These are phyloP conservation scores for Pantherophis vulpinus DNA, from an alignment of 2,797 vertebrate species.

Conservation along the genomic window DNA sequence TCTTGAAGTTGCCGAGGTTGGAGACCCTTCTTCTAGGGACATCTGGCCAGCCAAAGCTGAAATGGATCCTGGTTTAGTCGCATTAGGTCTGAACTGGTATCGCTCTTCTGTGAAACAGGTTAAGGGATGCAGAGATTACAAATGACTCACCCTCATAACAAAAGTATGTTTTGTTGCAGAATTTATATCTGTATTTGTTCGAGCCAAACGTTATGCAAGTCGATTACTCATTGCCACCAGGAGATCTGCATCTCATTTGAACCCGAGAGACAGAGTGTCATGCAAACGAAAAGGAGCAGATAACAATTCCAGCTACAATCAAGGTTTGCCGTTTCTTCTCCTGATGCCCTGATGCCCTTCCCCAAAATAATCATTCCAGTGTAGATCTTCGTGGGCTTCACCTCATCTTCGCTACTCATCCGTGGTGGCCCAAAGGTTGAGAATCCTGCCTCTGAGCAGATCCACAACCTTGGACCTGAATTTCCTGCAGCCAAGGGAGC, in stretches of 20 bases:
- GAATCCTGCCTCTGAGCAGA: not conserved
- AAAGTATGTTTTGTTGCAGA: not conserved
- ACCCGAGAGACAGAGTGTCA: not conserved
- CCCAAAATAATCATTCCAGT: not conserved
- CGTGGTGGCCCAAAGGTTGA: not conserved
- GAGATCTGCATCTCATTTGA: constrained; percentile 22
- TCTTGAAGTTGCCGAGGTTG: not conserved
- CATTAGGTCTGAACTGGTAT: not conserved
- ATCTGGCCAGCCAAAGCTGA: not conserved
- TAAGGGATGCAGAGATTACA: constrained; percentile 20
- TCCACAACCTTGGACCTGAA: not conserved
- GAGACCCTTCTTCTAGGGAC: not conserved
- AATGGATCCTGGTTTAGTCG: not conserved
- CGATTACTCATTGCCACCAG: constrained; percentile 25
- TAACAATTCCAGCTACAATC: not conserved
- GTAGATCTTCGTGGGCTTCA: not conserved
- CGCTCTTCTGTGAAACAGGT: not conserved
- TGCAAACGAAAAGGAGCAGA: not conserved
- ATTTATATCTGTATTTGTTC: constrained; percentile 6
- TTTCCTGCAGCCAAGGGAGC: not conserved
- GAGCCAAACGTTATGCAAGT: not conserved
- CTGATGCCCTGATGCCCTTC: not conserved
- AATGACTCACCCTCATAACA: constrained; percentile 10
- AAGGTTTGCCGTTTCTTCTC: not conserved
- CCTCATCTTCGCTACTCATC: not conserved